A percentile compares a stretch with the other conserved stretches of the same genome.
phyloP scores from a whole-genome alignment of 2,113 vertebrate genomes.

The Corythornis vintsioides region DNA sequence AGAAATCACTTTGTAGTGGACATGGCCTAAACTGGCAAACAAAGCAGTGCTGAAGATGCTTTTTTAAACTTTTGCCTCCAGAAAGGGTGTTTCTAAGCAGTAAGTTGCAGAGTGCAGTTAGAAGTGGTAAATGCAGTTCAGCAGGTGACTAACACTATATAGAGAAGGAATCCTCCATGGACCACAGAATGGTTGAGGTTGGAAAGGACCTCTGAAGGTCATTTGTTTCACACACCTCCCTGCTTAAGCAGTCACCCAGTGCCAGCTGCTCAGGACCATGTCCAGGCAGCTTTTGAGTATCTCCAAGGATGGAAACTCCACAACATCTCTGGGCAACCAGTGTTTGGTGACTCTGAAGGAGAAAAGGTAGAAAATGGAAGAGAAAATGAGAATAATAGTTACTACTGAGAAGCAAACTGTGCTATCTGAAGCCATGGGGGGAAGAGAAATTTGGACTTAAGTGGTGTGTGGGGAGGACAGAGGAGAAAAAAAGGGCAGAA shows the following conservation, averaged over 20 bases:
- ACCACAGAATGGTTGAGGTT: background rate
- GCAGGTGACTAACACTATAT: background rate
- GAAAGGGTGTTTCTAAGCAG: background rate
- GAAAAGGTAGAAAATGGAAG: background rate
- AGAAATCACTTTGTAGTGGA: background rate
- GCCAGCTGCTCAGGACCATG: background rate
- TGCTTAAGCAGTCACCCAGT: background rate
- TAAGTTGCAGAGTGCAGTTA: background rate
- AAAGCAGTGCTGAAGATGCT: background rate
- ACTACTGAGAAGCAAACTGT: background rate
- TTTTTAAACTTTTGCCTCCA: background rate
- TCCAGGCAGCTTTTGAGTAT: background rate
- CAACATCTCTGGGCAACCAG: background rate
- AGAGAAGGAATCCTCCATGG: background rate
- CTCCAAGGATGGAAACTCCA: background rate
- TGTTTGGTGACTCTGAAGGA: background rate
- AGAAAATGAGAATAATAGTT: background rate
- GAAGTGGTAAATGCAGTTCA: background rate
- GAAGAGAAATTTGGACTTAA: background rate
- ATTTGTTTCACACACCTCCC: background rate
- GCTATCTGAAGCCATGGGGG: background rate
- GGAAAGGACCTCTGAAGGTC: background rate
- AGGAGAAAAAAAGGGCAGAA: background rate
- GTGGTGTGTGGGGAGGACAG: background rate
- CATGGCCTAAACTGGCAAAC: background rate